These are phyloP conservation scores for Ametastegia equiseti DNA, from an alignment of 2,888 invertebrate genomes.

Conservation along the genomic window DNA sequence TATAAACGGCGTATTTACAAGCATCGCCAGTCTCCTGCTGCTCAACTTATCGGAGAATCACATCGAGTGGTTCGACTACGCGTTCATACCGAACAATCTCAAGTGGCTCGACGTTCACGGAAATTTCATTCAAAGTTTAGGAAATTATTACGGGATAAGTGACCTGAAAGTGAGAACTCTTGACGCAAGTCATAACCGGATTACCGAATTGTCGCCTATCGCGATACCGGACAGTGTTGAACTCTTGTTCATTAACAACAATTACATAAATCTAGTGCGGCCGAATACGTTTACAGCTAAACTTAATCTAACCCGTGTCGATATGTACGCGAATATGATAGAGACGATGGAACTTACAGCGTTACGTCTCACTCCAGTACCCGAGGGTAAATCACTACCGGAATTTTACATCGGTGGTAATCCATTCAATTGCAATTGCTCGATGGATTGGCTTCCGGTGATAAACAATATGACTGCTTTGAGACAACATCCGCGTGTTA, in stretches of 20 bases:
- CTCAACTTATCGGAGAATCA: constrained; percentile 94
- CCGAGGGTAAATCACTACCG: constrained; percentile 85
- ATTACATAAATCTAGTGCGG: constrained; percentile 88
- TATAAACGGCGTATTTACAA: constrained; percentile 93
- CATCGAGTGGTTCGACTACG: constrained; percentile 95
- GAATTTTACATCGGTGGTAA: constrained; percentile 95
- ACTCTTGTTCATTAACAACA: constrained; percentile 92
- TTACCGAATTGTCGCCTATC: constrained; percentile 89
- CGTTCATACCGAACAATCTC: constrained; percentile 92
- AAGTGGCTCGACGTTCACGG: constrained; percentile 95
- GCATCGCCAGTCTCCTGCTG: constrained; percentile 90
- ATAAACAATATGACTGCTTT: constrained; percentile 91
- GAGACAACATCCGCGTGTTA: constrained; percentile 90
- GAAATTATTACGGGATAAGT: constrained; percentile 91
- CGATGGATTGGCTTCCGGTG: constrained; percentile 96
- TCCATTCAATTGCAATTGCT: constrained; percentile 96
- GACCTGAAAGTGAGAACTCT: constrained; percentile 84
- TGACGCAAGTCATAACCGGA: constrained; percentile 93
- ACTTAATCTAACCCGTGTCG: constrained; percentile 89
- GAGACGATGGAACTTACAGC: constrained; percentile 90
- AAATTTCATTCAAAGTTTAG: constrained; percentile 91
- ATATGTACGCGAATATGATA: constrained; percentile 93
- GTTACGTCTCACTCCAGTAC: constrained; percentile 86
- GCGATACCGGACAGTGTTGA: constrained; percentile 93
- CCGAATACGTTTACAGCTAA: constrained; percentile 93